Conservation (phyloP, 2,113 vertebrate genomes). For the Entelurus aequoreus region DNA sequence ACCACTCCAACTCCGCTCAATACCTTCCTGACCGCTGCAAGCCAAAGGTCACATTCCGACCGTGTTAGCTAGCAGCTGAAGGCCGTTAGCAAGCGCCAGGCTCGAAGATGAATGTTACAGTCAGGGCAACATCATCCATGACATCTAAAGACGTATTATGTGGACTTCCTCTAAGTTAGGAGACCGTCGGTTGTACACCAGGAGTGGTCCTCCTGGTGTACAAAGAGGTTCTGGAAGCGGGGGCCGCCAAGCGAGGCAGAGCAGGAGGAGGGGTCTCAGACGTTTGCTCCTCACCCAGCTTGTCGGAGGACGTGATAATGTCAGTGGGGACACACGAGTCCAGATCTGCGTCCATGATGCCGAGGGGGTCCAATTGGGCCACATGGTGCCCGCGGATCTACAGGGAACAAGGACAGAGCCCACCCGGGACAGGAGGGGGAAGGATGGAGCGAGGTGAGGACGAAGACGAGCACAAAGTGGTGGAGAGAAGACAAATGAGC, state of each 20-base stretch:
- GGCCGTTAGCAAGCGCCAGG: too few species aligned
- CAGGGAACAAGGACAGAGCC: slow-evolving; percentile 56
- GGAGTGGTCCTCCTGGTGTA: neutral
- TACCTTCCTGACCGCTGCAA: too few species aligned
- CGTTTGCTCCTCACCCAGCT: slow-evolving; percentile 91
- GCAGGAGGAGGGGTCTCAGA: neutral
- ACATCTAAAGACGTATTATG: too few species aligned
- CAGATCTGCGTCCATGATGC: slow-evolving; percentile 99
- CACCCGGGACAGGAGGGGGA: slow-evolving; percentile 38
- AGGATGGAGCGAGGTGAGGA: neutral
- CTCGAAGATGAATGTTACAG: too few species aligned
- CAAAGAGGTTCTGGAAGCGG: neutral
- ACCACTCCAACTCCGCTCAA: too few species aligned
- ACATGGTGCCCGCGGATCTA: slow-evolving; percentile 99
- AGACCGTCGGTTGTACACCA: neutral
- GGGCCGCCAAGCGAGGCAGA: neutral
- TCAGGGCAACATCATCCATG: too few species aligned
- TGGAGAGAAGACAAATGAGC: neutral
- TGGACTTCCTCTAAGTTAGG: neutral
- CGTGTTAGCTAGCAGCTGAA: too few species aligned
- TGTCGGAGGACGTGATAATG: slow-evolving; percentile 98
- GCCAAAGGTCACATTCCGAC: too few species aligned
- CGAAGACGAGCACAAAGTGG: slow-evolving; percentile 11
- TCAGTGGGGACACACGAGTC: slow-evolving; percentile 95
- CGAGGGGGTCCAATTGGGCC: slow-evolving; percentile 98